Percentiles rank a stretch among this genome's conserved stretches.
phyloP scores from a whole-genome alignment of 1,140 invertebrate genomes.

The Cherax destructor region DNA sequence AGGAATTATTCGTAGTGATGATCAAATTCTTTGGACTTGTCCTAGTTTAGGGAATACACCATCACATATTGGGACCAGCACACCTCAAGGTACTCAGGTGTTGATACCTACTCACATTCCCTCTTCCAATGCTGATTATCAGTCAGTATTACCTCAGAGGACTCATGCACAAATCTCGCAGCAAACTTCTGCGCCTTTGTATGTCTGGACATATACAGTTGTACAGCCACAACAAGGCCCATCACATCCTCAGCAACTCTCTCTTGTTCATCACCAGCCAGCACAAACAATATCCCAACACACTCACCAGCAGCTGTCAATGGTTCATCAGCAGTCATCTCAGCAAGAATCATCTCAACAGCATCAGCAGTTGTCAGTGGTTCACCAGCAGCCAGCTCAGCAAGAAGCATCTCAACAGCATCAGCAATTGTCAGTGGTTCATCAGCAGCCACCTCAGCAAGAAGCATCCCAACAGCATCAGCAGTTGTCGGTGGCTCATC shows the following conservation, averaged over 20 bases:
- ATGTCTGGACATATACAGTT: constrained; percentile 45
- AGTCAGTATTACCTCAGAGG: not conserved
- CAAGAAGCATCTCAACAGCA: constrained; percentile 12
- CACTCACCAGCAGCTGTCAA: constrained; percentile 8
- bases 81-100: constrained; percentile 22
- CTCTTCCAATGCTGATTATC: not conserved
- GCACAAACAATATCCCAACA: not conserved
- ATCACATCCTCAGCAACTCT: constrained; percentile 26
- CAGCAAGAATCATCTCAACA: not conserved
- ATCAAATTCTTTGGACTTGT: constrained; percentile 28
- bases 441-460: not conserved
- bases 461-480: constrained; percentile 9
- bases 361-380: not conserved
- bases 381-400: not conserved
- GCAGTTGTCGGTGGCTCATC: constrained; percentile 24
- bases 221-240: constrained; percentile 30
- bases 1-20: not conserved
- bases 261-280: constrained; percentile 19
- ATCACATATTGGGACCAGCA: not conserved
- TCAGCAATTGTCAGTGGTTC: constrained; percentile 2
- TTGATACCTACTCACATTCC: not conserved
- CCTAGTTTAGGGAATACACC: not conserved
- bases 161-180: constrained; percentile 6
- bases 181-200: constrained; percentile 8
- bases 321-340: not conserved